phyloP scores from a whole-genome alignment of 2,113 vertebrate genomes.

The Indicator maculatus region DNA sequence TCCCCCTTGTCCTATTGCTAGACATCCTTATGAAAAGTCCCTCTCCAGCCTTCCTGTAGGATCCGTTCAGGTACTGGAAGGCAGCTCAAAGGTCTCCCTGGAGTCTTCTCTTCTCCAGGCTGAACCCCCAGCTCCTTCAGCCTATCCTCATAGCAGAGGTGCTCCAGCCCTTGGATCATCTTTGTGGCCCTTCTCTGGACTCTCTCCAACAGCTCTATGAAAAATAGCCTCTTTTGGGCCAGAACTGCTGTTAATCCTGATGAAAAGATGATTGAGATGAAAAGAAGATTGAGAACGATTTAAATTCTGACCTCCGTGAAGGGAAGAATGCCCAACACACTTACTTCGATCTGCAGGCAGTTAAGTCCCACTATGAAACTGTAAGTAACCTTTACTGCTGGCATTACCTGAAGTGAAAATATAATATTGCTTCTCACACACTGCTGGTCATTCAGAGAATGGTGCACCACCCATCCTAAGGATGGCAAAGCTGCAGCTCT shows the following conservation, averaged over 20 bases:
- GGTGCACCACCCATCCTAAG: not conserved
- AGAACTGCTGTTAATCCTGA: not conserved
- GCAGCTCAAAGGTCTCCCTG: too few species aligned
- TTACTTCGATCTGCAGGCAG: not conserved
- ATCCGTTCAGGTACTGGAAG: too few species aligned
- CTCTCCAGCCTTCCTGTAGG: too few species aligned
- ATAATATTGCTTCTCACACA: rapidly evolving
- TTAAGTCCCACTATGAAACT: not conserved
- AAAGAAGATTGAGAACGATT: not conserved
- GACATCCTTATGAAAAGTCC: too few species aligned
- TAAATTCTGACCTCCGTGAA: not conserved
- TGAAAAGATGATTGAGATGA: not conserved
- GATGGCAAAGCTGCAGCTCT: not conserved
- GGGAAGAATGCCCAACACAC: not conserved
- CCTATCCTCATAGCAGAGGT: too few species aligned
- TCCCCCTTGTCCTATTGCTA: too few species aligned
- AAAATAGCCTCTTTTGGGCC: not conserved
- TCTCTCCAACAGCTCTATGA: not conserved
- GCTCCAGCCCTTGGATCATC: too few species aligned
- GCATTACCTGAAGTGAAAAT: not conserved
- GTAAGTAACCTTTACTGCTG: not conserved
- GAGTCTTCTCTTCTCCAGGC: too few species aligned
- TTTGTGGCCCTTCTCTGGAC: too few species aligned
- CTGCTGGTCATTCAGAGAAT: not conserved
- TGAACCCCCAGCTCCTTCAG: too few species aligned